phyloP scores from a whole-genome alignment of 1,140 invertebrate genomes.

The Hylaeus volcanicus region DNA sequence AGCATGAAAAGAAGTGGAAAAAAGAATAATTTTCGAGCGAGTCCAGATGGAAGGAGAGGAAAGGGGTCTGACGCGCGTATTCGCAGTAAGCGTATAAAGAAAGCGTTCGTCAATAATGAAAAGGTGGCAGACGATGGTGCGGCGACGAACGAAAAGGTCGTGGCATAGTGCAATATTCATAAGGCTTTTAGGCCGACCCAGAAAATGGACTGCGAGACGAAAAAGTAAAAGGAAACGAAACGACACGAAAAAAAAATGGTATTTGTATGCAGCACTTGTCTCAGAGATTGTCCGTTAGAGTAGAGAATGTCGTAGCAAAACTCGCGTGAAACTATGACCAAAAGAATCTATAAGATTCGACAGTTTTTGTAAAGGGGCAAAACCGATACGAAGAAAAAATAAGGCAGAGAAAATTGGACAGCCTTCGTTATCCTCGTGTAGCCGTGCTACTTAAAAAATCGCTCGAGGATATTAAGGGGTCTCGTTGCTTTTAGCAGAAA shows the following conservation, averaged over 20 bases:
- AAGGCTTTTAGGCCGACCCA: constrained; percentile 19
- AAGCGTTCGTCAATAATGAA: constrained; percentile 28
- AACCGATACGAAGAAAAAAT: neutral
- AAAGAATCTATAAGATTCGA: too few species aligned
- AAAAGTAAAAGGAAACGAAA: constrained; percentile 15
- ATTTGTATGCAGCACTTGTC: too few species aligned
- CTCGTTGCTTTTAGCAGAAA: neutral
- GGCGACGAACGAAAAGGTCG: constrained; percentile 28
- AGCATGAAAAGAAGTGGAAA: neutral
- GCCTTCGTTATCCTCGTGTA: neutral
- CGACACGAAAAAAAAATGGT: too few species aligned
- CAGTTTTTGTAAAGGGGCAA: too few species aligned
- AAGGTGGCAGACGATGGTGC: constrained; percentile 19
- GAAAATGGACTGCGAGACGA: constrained; percentile 27
- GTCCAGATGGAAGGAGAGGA: neutral
- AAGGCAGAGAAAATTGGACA: neutral
- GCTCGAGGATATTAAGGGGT: neutral
- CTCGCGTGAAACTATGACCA: too few species aligned
- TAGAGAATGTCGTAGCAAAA: neutral
- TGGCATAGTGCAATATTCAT: constrained; percentile 33
- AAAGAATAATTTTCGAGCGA: constrained; percentile 1
- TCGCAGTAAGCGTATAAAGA: constrained; percentile 8
- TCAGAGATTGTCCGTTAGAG: neutral
- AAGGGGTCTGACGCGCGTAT: constrained; percentile 9
- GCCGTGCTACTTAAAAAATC: neutral